Conservation (phyloP, 2,797 vertebrate species). For the Nasua narica region DNA sequence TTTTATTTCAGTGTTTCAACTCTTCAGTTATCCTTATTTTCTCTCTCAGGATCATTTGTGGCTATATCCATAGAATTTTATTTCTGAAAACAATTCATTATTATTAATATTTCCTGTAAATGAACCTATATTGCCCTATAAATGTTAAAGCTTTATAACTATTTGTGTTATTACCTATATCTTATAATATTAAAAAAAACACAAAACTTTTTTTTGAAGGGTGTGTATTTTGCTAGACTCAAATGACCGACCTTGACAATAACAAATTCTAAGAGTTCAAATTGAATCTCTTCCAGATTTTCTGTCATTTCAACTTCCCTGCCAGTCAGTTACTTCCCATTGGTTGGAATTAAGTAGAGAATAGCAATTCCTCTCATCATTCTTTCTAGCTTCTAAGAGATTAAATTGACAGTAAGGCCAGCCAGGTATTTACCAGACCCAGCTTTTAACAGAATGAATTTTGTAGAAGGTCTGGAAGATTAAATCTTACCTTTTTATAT, state of each 20-base stretch:
- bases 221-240: background rate
- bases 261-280: background rate
- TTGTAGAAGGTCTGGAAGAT: background rate
- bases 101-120: background rate
- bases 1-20: background rate
- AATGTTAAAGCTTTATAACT: background rate
- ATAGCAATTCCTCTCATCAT: background rate
- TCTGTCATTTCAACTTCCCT: background rate
- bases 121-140: background rate
- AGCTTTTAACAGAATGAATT: conserved; percentile 37
- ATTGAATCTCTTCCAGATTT: conserved; percentile 22
- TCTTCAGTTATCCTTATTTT: background rate
- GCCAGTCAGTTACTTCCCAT: background rate
- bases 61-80: background rate
- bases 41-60: background rate
- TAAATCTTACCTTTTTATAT: background rate
- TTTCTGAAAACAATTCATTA: background rate
- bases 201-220: background rate
- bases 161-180: background rate
- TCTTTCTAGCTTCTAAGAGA: background rate
- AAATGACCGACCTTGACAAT: background rate
- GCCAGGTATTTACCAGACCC: background rate
- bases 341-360: conserved; percentile 13
- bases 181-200: background rate
- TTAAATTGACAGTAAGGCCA: conserved; percentile 8